These are phyloP conservation scores for Phylloscopus collybita DNA, from an alignment of 2,797 vertebrate species.

Conservation along the genomic window DNA sequence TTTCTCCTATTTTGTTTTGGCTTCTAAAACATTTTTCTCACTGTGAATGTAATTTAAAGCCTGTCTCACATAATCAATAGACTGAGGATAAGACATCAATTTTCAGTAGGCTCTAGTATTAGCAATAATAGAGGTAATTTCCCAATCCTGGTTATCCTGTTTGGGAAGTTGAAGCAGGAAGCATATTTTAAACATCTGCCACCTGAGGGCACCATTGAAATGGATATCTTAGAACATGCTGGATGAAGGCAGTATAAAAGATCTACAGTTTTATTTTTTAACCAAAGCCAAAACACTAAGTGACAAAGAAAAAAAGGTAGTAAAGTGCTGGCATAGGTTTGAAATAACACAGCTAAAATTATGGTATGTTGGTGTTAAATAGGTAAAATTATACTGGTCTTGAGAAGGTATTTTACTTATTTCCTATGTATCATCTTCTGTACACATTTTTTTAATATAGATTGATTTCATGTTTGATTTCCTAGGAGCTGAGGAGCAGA, in stretches of 20 bases:
- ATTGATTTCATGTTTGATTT: not conserved
- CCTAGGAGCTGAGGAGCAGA: not conserved
- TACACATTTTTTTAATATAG: not conserved
- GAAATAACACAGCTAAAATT: not conserved
- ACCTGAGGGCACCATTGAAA: slow-evolving; percentile 69
- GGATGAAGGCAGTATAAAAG: not conserved
- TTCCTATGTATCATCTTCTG: not conserved
- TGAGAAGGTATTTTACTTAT: not conserved
- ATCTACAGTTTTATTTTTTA: not conserved
- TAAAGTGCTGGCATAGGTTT: not conserved
- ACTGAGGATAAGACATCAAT: not conserved
- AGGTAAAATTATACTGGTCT: not conserved
- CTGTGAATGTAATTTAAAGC: not conserved
- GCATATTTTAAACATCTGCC: not conserved
- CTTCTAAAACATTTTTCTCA: not conserved
- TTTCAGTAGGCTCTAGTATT: not conserved
- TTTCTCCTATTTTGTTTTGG: not conserved
- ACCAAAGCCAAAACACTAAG: not conserved
- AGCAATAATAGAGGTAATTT: not conserved
- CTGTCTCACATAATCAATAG: not conserved
- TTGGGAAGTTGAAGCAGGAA: not conserved
- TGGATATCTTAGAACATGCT: not conserved
- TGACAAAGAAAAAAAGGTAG: not conserved
- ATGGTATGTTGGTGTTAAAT: not conserved
- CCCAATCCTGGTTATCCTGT: not conserved